These are phyloP conservation scores for Vulpes ferrilata DNA, from an alignment of 2,113 vertebrate species.

Conservation along the genomic window DNA sequence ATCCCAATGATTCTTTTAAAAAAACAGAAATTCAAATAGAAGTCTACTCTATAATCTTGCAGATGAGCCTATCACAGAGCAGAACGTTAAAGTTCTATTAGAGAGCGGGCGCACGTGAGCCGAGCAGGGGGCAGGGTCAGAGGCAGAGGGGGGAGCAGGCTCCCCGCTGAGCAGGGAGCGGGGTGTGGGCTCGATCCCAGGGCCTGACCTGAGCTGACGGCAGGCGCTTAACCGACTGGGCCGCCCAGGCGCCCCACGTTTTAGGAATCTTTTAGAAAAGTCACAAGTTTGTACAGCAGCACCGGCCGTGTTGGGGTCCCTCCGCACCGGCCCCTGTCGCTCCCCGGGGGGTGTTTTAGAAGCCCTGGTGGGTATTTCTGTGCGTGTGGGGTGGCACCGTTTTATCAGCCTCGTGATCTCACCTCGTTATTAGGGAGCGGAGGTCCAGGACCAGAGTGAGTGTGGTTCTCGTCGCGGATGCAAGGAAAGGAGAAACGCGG, in stretches of 20 bases:
- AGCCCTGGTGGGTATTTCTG: not conserved
- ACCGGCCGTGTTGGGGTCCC: not conserved
- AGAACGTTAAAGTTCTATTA: slow-evolving; percentile 30
- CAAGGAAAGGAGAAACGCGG: not conserved
- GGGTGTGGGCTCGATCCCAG: too few relatives aligned
- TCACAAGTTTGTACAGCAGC: not conserved
- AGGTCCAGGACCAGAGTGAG: not conserved
- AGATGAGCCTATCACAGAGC: too few relatives aligned
- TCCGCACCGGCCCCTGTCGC: not conserved
- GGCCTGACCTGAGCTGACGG: too few relatives aligned
- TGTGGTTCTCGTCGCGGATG: not conserved
- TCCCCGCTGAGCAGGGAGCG: too few relatives aligned
- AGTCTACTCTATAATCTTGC: not conserved
- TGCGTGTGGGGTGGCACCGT: too few relatives aligned
- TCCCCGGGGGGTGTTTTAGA: not conserved
- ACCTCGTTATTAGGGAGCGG: not conserved
- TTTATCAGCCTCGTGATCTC: not conserved
- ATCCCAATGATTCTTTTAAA: too few relatives aligned
- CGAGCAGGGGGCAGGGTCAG: too few relatives aligned
- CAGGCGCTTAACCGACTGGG: too few relatives aligned
- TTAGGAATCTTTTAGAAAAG: not conserved
- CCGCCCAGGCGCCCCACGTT: not conserved
- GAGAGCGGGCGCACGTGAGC: too few relatives aligned
- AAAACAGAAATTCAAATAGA: not conserved
- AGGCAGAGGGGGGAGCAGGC: too few relatives aligned